Evolutionary conservation across 2,888 invertebrate species (phyloP).

Genomic region (Noctua comes): DNA sequence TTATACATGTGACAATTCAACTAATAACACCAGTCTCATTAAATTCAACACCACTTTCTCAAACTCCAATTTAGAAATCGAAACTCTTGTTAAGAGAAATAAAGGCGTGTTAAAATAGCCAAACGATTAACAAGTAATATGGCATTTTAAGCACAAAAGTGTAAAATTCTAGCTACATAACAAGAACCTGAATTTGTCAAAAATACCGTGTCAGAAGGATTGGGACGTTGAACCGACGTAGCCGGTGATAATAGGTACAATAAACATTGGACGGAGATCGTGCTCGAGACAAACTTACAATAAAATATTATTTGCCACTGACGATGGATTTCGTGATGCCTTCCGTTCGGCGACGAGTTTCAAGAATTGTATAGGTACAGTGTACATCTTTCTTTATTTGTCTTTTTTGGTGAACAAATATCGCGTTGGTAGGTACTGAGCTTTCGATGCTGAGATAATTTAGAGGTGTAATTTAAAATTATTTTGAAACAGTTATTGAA

Average conservation of each 20-base stretch:
- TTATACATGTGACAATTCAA: neutral
- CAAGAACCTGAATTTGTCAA: conserved; percentile 64
- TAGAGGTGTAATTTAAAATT: neutral
- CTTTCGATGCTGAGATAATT: neutral
- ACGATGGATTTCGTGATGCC: conserved; percentile 81
- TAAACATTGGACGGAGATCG: conserved; percentile 86
- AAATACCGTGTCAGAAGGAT: conserved; percentile 68
- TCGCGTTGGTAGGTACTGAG: neutral
- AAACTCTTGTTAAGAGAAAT: conserved; percentile 21
- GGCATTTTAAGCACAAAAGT: conserved; percentile 43
- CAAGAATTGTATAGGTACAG: conserved; percentile 21
- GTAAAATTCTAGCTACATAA: conserved; percentile 37
- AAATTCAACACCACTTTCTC: conserved; percentile 17
- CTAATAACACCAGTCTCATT: conserved; percentile 9
- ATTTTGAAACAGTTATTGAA: neutral
- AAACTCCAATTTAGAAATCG: conserved; percentile 31
- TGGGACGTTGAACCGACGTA: conserved; percentile 86
- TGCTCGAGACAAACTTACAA: conserved; percentile 83
- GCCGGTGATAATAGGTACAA: conserved; percentile 82
- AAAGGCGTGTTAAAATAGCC: conserved; percentile 17
- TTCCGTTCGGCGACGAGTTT: conserved; percentile 72
- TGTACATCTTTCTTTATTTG: conserved; percentile 1
- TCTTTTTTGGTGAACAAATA: conserved; percentile 2
- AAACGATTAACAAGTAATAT: conserved; percentile 24
- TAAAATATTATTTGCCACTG: conserved; percentile 87